Conservation (phyloP, 2,888 invertebrate genomes). For the Drosophila seclusa region DNA sequence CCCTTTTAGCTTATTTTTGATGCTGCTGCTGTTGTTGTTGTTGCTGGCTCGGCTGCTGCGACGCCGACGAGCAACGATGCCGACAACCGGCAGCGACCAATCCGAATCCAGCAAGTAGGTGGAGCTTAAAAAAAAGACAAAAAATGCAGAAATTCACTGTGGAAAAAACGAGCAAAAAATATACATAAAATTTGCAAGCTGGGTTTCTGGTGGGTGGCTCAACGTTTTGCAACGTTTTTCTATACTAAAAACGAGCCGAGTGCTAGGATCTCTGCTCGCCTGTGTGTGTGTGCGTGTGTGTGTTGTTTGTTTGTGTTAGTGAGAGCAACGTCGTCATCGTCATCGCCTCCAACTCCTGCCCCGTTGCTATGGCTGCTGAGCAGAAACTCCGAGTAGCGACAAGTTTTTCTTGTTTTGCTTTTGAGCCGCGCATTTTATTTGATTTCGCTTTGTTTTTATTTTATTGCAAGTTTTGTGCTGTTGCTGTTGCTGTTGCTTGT, state of each 20-base stretch:
- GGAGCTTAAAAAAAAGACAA: constrained; percentile 83
- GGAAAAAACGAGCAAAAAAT: constrained; percentile 68
- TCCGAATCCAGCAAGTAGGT: constrained; percentile 83
- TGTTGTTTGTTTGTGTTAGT: constrained; percentile 38
- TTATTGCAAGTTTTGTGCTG: constrained; percentile 49
- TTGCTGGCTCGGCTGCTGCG: constrained; percentile 47
- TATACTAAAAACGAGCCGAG: constrained; percentile 64
- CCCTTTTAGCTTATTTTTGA: constrained; percentile 66
- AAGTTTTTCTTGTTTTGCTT: constrained; percentile 65
- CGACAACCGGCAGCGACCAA: constrained; percentile 73
- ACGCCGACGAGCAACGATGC: constrained; percentile 40
- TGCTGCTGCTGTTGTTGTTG: constrained; percentile 25
- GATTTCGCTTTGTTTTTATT: constrained; percentile 67
- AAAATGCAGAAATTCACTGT: constrained; percentile 68
- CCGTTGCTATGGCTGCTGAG: constrained; percentile 17
- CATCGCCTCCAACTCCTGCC: constrained; percentile 13
- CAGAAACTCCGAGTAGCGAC: constrained; percentile 35
- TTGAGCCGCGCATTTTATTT: constrained; percentile 71
- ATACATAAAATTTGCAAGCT: constrained; percentile 46
- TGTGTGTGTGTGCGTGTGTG: constrained; percentile 11
- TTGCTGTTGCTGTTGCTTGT: constrained; percentile 8
- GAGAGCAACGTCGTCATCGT: constrained; percentile 52
- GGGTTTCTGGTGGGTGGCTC: constrained; percentile 36
- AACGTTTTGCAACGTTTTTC: constrained; percentile 81
- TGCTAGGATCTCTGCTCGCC: constrained; percentile 15